A percentile compares a stretch with the other conserved stretches of the same genome.
Evolutionary conservation across 2,797 vertebrate genomes (phyloP).

Genomic region (Rousettus madagascariensis): DNA sequence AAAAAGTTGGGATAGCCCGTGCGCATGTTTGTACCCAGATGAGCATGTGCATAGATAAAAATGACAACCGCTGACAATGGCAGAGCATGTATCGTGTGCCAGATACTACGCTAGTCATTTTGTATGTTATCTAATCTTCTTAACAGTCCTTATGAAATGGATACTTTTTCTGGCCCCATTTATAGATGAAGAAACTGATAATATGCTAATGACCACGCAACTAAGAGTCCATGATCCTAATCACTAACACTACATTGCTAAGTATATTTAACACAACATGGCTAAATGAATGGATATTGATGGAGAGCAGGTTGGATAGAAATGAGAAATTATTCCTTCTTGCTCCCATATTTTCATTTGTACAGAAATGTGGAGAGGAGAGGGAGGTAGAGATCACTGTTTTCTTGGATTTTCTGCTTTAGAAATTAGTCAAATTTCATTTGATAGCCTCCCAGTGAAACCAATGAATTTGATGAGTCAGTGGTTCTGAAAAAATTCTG

Average conservation of each 20-base stretch:
- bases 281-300: neutral
- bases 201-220: neutral
- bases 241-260: neutral
- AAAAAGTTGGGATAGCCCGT: neutral
- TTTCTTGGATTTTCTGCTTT: conserved; percentile 40
- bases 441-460: neutral
- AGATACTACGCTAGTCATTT: neutral
- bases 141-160: neutral
- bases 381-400: neutral
- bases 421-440: neutral
- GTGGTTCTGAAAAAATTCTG: conserved; percentile 25
- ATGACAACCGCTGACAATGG: neutral
- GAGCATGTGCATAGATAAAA: neutral
- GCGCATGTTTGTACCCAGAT: neutral
- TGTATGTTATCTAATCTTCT: neutral
- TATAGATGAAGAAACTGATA: neutral
- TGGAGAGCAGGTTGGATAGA: neutral
- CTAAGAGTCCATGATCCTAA: neutral
- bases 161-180: neutral
- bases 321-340: conserved; percentile 12
- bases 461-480: conserved; percentile 40
- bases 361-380: neutral
- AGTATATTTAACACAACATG: neutral
- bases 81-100: neutral
- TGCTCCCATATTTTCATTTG: neutral